Evolutionary conservation across 2,113 vertebrate species (phyloP).

Genomic region (Mormyrus lacerda): DNA sequence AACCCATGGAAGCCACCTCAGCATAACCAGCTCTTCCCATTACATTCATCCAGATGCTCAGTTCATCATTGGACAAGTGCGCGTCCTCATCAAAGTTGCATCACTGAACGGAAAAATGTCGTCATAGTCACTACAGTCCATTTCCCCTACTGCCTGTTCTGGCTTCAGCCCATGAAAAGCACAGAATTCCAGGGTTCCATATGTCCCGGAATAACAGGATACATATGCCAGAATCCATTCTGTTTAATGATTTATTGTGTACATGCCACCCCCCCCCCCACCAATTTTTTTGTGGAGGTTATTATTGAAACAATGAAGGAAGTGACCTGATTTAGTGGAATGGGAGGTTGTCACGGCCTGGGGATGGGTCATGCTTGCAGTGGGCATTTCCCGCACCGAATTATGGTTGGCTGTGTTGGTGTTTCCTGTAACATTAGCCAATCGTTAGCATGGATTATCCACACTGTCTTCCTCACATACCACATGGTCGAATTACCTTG

Average conservation of each 20-base stretch:
- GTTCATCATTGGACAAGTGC: not conserved
- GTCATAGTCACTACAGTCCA: not conserved
- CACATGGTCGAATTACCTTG: not conserved
- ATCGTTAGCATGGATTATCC: not conserved
- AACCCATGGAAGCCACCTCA: not conserved
- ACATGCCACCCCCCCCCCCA: too few species aligned
- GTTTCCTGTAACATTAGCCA: slow-evolving; percentile 8
- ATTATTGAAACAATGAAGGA: not conserved
- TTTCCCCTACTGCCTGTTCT: not conserved
- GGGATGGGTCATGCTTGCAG: not conserved
- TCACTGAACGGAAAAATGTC: not conserved
- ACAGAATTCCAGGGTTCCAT: not conserved
- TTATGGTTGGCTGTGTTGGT: not conserved
- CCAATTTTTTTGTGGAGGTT: not conserved
- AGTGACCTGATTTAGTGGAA: not conserved
- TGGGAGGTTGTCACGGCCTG: not conserved
- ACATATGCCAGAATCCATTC: not conserved
- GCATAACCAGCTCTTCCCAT: not conserved
- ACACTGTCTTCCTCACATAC: not conserved
- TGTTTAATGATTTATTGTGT: not conserved
- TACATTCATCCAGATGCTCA: not conserved
- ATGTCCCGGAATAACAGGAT: slow-evolving; percentile 14
- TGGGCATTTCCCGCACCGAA: not conserved
- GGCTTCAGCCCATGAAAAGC: not conserved
- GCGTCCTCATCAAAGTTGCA: not conserved